Conservation (phyloP, 37 sponge, comb jelly and placozoan genomes). For the Amphimedon queenslandica region DNA sequence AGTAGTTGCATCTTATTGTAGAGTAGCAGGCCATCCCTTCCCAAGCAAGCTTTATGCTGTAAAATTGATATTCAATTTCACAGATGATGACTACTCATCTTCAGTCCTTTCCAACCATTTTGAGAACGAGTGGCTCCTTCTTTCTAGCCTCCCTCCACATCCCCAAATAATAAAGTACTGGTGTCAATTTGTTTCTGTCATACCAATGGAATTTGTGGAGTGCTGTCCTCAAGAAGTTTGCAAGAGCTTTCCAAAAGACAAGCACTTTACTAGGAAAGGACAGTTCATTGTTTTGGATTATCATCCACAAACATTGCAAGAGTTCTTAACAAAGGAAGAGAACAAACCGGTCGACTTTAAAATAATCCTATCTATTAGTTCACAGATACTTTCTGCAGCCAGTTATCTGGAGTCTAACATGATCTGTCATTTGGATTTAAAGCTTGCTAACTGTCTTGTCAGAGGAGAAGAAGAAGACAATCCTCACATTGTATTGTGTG, state of each 20-base stretch:
- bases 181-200: constrained; percentile 78
- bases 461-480: constrained; percentile 16
- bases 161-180: constrained; percentile 66
- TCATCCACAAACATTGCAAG: constrained; percentile 26
- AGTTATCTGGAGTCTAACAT: constrained; percentile 25
- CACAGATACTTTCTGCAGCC: constrained; percentile 34
- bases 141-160: constrained; percentile 72
- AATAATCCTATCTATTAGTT: constrained; percentile 2
- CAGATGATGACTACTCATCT: constrained; percentile 60
- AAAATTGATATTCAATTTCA: constrained; percentile 78
- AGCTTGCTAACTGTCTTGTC: constrained; percentile 62
- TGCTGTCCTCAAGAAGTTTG: constrained; percentile 22
- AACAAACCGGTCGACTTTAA: background rate
- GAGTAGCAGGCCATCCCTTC: constrained; percentile 29
- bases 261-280: constrained; percentile 30
- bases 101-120: constrained; percentile 56
- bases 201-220: constrained; percentile 49
- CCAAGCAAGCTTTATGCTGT: constrained; percentile 76
- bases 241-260: constrained; percentile 24
- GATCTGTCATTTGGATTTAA: constrained; percentile 71
- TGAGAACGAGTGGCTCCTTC: constrained; percentile 82
- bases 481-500: constrained; percentile 67
- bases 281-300: constrained; percentile 74
- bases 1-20: constrained; percentile 73
- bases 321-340: constrained; percentile 18